These are phyloP conservation scores for Tromatobia lineatoria DNA, from an alignment of 2,888 invertebrate genomes.

Conservation along the genomic window DNA sequence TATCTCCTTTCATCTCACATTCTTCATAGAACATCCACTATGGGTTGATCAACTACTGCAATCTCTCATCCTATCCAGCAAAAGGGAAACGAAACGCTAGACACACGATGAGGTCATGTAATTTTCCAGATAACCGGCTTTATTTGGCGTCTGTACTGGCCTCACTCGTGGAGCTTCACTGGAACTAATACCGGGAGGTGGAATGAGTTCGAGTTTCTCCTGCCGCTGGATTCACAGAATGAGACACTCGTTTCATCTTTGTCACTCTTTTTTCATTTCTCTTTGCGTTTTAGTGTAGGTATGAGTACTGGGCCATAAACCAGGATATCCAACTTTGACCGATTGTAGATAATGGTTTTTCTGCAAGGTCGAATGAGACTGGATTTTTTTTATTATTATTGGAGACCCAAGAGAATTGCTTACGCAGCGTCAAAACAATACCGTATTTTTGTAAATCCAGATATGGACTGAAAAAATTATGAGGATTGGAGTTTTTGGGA, in stretches of 20 bases:
- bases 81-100: slow-evolving; percentile 38
- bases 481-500: no score
- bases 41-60: not conserved
- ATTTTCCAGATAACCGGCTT: slow-evolving; percentile 73
- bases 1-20: slow-evolving; percentile 29
- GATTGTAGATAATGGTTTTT: not conserved
- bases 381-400: not conserved
- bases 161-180: slow-evolving; percentile 51
- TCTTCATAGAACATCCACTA: slow-evolving; percentile 8
- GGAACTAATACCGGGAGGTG: slow-evolving; percentile 61
- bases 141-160: slow-evolving; percentile 64
- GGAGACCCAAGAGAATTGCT: not conserved
- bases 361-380: not conserved
- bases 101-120: slow-evolving; percentile 62
- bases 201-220: slow-evolving; percentile 52
- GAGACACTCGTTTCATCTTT: slow-evolving; percentile 57
- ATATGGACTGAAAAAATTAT: not conserved
- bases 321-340: slow-evolving; percentile 9
- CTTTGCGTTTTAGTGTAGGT: not conserved
- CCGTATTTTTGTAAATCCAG: not conserved
- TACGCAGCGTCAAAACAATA: not conserved
- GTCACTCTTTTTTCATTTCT: slow-evolving; percentile 39
- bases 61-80: slow-evolving; percentile 19
- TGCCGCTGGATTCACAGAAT: not conserved
- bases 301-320: slow-evolving; percentile 25